phyloP scores from a whole-genome alignment of 2,113 vertebrate genomes.

The Copsychus sechellarum region DNA sequence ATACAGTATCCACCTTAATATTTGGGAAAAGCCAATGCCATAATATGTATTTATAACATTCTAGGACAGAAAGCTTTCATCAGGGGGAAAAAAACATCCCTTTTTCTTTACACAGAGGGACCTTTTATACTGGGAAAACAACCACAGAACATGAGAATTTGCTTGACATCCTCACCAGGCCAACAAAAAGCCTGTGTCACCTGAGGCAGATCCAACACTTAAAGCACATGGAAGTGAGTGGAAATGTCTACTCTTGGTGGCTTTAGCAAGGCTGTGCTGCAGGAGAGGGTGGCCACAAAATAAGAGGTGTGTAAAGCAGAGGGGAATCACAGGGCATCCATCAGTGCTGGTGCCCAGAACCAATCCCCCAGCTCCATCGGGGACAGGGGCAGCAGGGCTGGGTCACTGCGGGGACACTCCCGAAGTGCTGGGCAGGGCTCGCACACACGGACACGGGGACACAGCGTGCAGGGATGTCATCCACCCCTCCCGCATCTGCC shows the following conservation, averaged over 20 bases:
- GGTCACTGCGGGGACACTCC: neutral
- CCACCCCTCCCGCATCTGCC: neutral
- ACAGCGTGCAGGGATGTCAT: neutral
- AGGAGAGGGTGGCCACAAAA: neutral
- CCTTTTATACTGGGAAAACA: neutral
- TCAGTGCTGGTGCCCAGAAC: neutral
- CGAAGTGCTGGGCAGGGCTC: neutral
- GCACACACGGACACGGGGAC: neutral
- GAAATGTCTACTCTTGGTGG: neutral
- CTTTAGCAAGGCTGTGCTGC: neutral
- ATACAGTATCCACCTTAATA: too few relatives aligned
- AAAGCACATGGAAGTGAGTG: accelerated
- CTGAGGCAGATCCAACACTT: neutral
- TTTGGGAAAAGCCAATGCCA: too few relatives aligned
- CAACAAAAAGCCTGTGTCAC: neutral
- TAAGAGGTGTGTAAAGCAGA: neutral
- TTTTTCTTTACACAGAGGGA: neutral
- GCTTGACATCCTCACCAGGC: neutral
- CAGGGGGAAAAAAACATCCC: neutral
- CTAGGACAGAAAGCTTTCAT: neutral
- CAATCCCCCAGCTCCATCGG: accelerated
- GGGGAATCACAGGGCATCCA: too few relatives aligned
- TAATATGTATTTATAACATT: too few relatives aligned
- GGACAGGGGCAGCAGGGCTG: neutral
- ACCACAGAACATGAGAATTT: neutral